These are phyloP conservation scores for Apoda limacodes DNA, from an alignment of 2,888 invertebrate genomes.

Conservation along the genomic window DNA sequence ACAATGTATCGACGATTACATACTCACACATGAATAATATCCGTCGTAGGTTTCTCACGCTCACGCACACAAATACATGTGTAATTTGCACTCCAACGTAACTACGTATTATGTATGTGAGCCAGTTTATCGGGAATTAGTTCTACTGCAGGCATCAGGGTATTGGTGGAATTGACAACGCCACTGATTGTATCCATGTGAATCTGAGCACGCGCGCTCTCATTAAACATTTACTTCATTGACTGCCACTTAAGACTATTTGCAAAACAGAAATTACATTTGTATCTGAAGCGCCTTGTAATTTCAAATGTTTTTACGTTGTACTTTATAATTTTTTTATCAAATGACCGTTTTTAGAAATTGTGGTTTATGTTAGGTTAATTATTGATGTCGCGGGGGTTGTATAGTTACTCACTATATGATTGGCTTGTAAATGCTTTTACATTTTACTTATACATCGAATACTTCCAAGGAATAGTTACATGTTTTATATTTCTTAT, in stretches of 20 bases:
- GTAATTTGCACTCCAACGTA: slow-evolving; percentile 50
- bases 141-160: slow-evolving; percentile 49
- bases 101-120: slow-evolving; percentile 33
- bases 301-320: too few species aligned
- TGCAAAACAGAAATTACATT: slow-evolving; percentile 46
- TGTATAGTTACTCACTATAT: too few species aligned
- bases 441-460: too few species aligned
- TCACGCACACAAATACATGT: slow-evolving; percentile 45
- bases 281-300: too few species aligned
- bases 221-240: slow-evolving; percentile 48
- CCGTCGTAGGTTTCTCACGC: slow-evolving; percentile 65
- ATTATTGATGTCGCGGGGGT: too few species aligned
- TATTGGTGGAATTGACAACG: slow-evolving; percentile 56
- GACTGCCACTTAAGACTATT: slow-evolving; percentile 30
- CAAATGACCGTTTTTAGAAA: too few species aligned
- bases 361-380: too few species aligned
- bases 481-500: too few species aligned
- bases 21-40: not conserved
- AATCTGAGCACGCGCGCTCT: slow-evolving; percentile 47
- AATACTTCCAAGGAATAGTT: too few species aligned
- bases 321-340: too few species aligned
- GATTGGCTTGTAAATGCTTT: too few species aligned
- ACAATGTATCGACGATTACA: too few species aligned
- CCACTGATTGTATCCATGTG: slow-evolving; percentile 49
- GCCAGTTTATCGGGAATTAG: slow-evolving; percentile 62